phyloP scores from a whole-genome alignment of 2,113 vertebrate species.

The Uria aalge region DNA sequence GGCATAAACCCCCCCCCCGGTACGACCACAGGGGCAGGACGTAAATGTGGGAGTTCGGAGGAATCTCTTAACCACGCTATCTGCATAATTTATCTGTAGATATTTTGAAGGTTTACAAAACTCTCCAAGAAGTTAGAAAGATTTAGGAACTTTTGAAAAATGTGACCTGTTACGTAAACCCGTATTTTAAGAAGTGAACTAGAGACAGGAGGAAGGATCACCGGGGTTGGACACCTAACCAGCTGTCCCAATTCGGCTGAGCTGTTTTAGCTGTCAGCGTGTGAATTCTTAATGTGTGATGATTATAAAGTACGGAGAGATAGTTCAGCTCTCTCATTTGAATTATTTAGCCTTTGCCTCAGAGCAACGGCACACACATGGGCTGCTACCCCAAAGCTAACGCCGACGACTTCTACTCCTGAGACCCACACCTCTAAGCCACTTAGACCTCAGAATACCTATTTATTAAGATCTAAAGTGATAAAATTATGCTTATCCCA shows the following conservation, averaged over 20 bases:
- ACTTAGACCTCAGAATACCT: not conserved
- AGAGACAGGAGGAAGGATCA: slow-evolving; percentile 57
- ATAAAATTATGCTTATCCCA: slow-evolving; percentile 10
- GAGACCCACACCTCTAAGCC: not conserved
- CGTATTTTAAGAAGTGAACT: slow-evolving; percentile 58
- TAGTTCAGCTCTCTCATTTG: not conserved
- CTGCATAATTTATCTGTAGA: not conserved
- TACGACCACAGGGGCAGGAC: not conserved
- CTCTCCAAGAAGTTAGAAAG: not conserved
- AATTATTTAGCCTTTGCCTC: not conserved
- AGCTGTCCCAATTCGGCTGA: slow-evolving; percentile 52
- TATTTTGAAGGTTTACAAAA: not conserved
- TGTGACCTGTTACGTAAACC: slow-evolving; percentile 37
- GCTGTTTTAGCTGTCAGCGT: slow-evolving; percentile 59
- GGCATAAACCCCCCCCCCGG: not conserved
- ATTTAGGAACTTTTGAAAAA: not conserved
- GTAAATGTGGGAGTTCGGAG: not conserved
- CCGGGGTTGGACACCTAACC: slow-evolving; percentile 57
- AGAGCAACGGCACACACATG: not conserved
- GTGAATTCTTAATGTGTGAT: slow-evolving; percentile 53
- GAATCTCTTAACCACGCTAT: not conserved
- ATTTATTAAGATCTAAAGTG: not conserved
- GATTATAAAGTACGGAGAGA: not conserved
- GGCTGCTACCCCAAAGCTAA: not conserved
- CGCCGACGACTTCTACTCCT: not conserved